Conservation (phyloP, 30 jellyfish, hydroid and myxozoan genomes). For the Pelagia noctiluca region DNA sequence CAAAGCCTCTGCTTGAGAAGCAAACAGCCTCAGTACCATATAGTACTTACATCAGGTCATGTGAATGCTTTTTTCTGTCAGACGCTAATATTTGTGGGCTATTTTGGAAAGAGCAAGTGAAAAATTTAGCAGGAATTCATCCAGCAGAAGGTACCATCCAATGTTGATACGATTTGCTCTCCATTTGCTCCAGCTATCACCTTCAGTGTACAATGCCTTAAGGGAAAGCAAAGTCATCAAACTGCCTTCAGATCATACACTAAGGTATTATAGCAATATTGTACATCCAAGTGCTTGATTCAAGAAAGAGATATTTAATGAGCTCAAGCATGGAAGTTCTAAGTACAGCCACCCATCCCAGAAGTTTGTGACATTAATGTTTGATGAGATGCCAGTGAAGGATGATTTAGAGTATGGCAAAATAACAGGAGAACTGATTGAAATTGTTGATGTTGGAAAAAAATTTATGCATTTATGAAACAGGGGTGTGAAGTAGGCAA, state of each 20-base stretch:
- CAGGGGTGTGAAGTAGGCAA: constrained; percentile 28
- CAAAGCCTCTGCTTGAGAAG: constrained; percentile 23
- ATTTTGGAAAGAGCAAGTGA: constrained; percentile 50
- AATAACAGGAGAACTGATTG: constrained; percentile 38
- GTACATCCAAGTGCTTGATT: constrained; percentile 63
- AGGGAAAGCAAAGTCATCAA: constrained; percentile 41
- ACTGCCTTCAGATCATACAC: constrained; percentile 41
- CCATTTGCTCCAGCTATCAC: constrained; percentile 56
- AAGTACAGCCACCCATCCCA: constrained; percentile 27
- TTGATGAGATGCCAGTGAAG: constrained; percentile 48
- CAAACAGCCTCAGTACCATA: constrained; percentile 27
- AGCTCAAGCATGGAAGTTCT: constrained; percentile 26
- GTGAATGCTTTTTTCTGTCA: constrained; percentile 40
- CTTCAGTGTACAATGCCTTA: constrained; percentile 60
- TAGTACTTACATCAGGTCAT: constrained; percentile 39
- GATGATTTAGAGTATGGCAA: constrained; percentile 44
- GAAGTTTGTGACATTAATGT: constrained; percentile 32
- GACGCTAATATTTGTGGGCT: constrained; percentile 24
- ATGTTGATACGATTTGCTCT: constrained; percentile 58
- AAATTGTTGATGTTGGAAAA: constrained; percentile 39
- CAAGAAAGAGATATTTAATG: constrained; percentile 44
- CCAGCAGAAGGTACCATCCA: constrained; percentile 20
- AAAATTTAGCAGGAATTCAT: constrained; percentile 23
- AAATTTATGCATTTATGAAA: constrained; percentile 36
- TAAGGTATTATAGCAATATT: constrained; percentile 37